These are phyloP conservation scores for Aphodius sticticus DNA, from an alignment of 2,888 invertebrate species.

Conservation along the genomic window DNA sequence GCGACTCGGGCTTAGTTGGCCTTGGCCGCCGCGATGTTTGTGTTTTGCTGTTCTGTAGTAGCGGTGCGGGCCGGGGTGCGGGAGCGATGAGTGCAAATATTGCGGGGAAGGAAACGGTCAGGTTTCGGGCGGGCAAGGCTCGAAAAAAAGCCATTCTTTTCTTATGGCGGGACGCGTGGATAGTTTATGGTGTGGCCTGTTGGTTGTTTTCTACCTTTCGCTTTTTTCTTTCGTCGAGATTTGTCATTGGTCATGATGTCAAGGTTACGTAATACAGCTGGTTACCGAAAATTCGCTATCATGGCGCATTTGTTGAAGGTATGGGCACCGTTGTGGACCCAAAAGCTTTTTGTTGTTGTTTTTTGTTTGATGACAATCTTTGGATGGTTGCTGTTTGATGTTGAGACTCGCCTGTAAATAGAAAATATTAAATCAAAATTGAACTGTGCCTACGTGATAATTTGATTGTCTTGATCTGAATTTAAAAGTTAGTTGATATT, in stretches of 20 bases:
- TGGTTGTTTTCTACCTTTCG: background rate
- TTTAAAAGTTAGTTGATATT: no score
- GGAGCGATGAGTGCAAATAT: background rate
- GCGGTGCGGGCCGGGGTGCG: background rate
- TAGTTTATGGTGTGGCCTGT: background rate
- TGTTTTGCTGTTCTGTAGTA: background rate
- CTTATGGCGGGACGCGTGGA: background rate
- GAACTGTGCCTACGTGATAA: no score
- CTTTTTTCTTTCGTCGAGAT: background rate
- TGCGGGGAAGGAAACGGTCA: background rate
- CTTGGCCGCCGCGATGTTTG: background rate
- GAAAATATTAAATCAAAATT: no score
- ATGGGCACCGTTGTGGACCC: no score
- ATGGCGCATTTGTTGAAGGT: background rate
- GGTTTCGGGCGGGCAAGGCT: background rate
- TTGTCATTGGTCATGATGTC: background rate
- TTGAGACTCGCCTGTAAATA: no score
- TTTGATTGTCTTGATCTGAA: no score
- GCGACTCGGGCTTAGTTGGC: background rate
- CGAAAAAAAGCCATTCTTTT: conserved; percentile 4
- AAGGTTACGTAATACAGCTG: background rate
- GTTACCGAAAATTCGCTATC: background rate
- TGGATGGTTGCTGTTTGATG: no score
- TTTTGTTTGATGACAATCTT: no score
- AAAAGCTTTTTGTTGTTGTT: no score